Conservation (phyloP, 2,113 vertebrate genomes). For the Cheirogaleus medius region DNA sequence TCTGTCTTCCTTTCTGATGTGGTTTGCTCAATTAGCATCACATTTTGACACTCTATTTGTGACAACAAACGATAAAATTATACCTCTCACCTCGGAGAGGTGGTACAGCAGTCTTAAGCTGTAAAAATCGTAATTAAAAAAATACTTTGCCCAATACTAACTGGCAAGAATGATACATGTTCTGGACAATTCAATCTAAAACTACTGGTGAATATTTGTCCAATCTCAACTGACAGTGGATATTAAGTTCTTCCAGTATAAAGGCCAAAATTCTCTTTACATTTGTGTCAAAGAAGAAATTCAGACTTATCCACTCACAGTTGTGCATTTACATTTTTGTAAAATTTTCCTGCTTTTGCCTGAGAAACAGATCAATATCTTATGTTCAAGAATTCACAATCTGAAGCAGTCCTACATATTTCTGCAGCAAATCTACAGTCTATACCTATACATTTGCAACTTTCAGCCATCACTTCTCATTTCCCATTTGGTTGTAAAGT, state of each 20-base stretch:
- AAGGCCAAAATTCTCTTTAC: not conserved
- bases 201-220: not conserved
- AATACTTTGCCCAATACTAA: constrained; percentile 50
- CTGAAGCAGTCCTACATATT: not conserved
- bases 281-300: not conserved
- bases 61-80: constrained; percentile 67
- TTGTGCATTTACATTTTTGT: not conserved
- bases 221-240: too few species aligned
- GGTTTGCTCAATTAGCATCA: constrained; percentile 34
- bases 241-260: not conserved
- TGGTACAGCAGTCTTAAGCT: constrained; percentile 64
- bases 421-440: not conserved
- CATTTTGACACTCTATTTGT: constrained; percentile 3
- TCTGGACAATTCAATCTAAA: not conserved
- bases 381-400: not conserved
- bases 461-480: not conserved
- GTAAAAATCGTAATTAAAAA: constrained; percentile 40
- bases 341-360: not conserved
- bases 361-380: not conserved
- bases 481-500: not conserved
- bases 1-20: not conserved
- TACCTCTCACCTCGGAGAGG: constrained; percentile 55
- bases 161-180: constrained; percentile 33
- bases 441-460: not conserved
- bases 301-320: not conserved